These are phyloP conservation scores for Aldrovandia affinis DNA, from an alignment of 2,797 vertebrate genomes.

Conservation along the genomic window DNA sequence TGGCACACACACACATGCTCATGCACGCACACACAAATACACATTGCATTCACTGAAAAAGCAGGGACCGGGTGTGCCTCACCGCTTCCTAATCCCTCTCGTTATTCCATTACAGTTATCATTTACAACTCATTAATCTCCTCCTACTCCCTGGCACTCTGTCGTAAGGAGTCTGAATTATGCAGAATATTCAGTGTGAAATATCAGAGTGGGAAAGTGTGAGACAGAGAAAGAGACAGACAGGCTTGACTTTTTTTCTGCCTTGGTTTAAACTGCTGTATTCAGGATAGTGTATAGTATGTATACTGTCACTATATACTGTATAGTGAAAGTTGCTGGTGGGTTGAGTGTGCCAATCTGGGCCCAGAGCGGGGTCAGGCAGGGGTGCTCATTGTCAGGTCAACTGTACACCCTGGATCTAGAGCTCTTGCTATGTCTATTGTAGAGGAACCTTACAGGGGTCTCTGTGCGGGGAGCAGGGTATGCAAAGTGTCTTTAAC, in stretches of 20 bases:
- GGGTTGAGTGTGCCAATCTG: no score
- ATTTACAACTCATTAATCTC: background rate
- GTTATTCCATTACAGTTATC: background rate
- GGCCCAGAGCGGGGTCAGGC: no score
- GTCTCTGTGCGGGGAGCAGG: no score
- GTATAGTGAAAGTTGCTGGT: no score
- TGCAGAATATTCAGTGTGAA: background rate
- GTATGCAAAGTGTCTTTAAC: no score
- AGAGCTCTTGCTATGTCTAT: no score
- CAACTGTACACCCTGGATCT: no score
- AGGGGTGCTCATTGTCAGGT: no score
- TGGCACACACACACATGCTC: background rate
- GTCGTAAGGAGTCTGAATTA: background rate
- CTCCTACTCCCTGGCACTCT: background rate
- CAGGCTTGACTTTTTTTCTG: background rate
- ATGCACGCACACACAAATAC: background rate
- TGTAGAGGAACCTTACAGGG: no score
- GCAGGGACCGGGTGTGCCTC: background rate
- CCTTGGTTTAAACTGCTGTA: no score
- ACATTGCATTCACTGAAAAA: background rate
- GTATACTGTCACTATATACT: background rate
- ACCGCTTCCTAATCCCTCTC: background rate
- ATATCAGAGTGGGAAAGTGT: background rate
- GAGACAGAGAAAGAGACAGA: background rate
- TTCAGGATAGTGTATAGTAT: background rate